Percentiles rank a stretch among this genome's conserved stretches.
Conservation (phyloP, 2,113 vertebrate genomes). For the Macquaria ambigua region DNA sequence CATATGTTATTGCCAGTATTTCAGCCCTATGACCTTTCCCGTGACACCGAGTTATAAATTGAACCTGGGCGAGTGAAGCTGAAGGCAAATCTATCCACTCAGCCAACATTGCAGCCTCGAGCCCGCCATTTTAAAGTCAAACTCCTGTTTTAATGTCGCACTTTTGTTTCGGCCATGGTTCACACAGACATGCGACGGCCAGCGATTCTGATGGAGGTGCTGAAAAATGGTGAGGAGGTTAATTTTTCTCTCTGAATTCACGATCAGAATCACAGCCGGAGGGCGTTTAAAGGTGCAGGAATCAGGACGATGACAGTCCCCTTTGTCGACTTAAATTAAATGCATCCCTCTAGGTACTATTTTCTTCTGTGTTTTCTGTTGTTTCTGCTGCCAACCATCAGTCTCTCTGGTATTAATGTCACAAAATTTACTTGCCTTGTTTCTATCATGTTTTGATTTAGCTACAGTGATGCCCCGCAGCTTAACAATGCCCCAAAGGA, state of each 20-base stretch:
- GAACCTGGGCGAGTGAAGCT: conserved; percentile 6
- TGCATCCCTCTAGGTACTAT: conserved; percentile 9
- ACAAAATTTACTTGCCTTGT: background rate
- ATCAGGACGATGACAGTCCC: conserved; percentile 4
- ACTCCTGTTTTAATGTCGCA: conserved; percentile 23
- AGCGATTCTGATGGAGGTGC: background rate
- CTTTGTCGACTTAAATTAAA: conserved; percentile 19
- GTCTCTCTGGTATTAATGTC: conserved; percentile 2
- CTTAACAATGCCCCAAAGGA: background rate
- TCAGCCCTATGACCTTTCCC: conserved; percentile 18
- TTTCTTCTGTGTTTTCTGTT: conserved; percentile 19
- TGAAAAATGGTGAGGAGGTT: conserved; percentile 4
- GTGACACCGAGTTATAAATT: conserved; percentile 8
- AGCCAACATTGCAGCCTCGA: background rate
- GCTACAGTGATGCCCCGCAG: conserved; percentile 1
- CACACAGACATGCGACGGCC: background rate
- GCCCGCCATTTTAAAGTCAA: conserved; percentile 9
- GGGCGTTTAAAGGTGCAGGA: conserved; percentile 9
- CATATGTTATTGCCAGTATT: conserved; percentile 38
- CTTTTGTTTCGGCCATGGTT: background rate
- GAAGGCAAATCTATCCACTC: conserved; percentile 1
- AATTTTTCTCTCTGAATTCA: conserved; percentile 22
- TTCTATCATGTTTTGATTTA: conserved; percentile 16
- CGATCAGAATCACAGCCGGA: conserved; percentile 18
- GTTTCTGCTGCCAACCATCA: background rate